A percentile compares a stretch with the other conserved stretches of the same genome.
phyloP scores from a whole-genome alignment of 2,113 vertebrate species.

The Leptocoma aspasia region DNA sequence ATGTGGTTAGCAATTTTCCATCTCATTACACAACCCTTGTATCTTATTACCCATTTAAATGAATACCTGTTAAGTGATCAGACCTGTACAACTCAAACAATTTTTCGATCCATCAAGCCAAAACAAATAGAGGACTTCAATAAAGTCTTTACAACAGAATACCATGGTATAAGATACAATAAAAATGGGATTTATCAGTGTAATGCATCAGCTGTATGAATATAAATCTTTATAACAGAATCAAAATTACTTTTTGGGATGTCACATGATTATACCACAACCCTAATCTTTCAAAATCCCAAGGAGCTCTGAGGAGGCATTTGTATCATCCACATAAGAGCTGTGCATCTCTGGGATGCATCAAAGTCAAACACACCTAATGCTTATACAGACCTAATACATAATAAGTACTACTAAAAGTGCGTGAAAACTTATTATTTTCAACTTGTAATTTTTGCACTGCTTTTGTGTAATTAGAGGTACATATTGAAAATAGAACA shows the following conservation, averaged over 20 bases:
- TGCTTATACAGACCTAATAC: background rate
- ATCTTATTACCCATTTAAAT: conserved; percentile 59
- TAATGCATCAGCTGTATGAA: background rate
- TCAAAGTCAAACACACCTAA: background rate
- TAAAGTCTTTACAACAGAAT: background rate
- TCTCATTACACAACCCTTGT: conserved; percentile 63
- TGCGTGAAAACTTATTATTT: background rate
- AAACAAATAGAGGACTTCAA: conserved; percentile 39
- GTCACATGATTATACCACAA: background rate
- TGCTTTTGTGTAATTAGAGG: background rate
- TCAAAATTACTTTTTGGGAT: background rate
- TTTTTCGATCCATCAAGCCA: conserved; percentile 52
- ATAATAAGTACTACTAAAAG: background rate
- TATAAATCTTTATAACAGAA: background rate
- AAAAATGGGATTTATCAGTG: background rate
- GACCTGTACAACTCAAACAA: conserved; percentile 33
- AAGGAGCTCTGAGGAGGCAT: background rate
- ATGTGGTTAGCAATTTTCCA: conserved; percentile 60
- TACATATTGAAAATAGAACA: background rate
- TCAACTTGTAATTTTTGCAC: background rate
- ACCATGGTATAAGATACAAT: background rate
- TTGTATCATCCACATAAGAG: background rate
- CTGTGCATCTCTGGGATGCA: background rate
- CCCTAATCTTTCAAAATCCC: background rate
- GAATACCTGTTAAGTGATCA: conserved; percentile 60